Percentiles rank a stretch among this genome's conserved stretches.
phyloP scores from a whole-genome alignment of 2,113 vertebrate genomes.

The Scalopus aquaticus region DNA sequence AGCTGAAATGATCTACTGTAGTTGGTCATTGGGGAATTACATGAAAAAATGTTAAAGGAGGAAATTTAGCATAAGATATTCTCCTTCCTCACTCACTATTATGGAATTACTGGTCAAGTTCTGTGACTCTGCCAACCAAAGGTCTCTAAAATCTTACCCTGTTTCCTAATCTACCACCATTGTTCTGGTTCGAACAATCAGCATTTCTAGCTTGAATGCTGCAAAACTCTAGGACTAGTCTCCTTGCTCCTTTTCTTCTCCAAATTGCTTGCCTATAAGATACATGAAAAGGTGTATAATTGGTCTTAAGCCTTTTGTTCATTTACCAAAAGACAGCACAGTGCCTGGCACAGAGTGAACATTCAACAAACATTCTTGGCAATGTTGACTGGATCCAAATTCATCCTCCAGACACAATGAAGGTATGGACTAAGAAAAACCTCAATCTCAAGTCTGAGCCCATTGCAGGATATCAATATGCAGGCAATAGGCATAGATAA shows the following conservation, averaged over 20 bases:
- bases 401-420: neutral
- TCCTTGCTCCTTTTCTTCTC: neutral
- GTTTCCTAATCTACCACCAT: neutral
- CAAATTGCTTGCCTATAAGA: neutral
- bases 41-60: neutral
- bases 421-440: neutral
- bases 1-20: neutral
- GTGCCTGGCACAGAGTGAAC: neutral
- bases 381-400: neutral
- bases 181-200: neutral
- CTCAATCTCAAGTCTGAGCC: neutral
- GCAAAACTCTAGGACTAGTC: neutral
- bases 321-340: conserved; percentile 14
- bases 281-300: neutral
- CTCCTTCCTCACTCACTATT: neutral
- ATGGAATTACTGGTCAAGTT: neutral
- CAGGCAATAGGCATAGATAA: neutral
- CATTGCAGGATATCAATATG: neutral
- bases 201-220: neutral
- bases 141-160: conserved; percentile 11
- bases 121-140: conserved; percentile 15
- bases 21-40: neutral
- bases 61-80: neutral
- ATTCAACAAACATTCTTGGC: neutral
- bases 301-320: neutral